Evolutionary conservation across 2,113 vertebrate genomes (phyloP), one percentile per base, ranked within the genome.

Genomic region (Arenaria interpres): DNA sequence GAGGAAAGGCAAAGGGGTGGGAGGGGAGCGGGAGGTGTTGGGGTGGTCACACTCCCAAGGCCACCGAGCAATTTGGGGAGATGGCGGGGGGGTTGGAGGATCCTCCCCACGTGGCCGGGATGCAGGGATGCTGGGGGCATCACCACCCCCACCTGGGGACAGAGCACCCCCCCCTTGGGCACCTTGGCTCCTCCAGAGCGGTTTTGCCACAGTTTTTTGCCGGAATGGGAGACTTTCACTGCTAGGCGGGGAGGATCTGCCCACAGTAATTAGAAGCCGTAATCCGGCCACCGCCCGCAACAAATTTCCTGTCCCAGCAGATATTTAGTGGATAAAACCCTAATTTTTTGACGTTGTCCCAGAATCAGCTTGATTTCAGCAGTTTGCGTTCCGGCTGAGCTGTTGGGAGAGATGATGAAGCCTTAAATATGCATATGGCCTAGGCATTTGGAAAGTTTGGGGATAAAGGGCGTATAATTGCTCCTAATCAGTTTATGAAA

Each of bases 331-430:
- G 97, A 98, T 98, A 98, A 98, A 98, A 87, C 96, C 96, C 93
- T 97, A 98, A 97, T 98, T 98, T 98, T 97, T 97, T 98, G 91
- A 98, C 88, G 93, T 97, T 96, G 94, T 90, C 94, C 96, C 96
- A 95, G 97, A 98, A 98, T 98, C 98, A 97, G 97, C 97, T 98
- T 98, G 98, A 98, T 98, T 98, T 98, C 94, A 93, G 97, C 95
- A 97, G 96, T 97, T 98, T 96, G 97, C 64, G 25, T 96, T 92
- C 79, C 94, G 95, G 80, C 88, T 96, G 93, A 92, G 96, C 92
- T 87, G 86, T 94, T 76, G 82, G 72, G 51, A 85, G 88, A 92
- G 94, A 98, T 98, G 97, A 98, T 93, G 97, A 98, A 97, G 94
- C 97, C 97, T 96, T 98, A 97, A 97, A 98, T 97, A 97, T 98